Evolutionary conservation across 2,888 invertebrate species (phyloP).

Genomic region (Antheraea yamamai): DNA sequence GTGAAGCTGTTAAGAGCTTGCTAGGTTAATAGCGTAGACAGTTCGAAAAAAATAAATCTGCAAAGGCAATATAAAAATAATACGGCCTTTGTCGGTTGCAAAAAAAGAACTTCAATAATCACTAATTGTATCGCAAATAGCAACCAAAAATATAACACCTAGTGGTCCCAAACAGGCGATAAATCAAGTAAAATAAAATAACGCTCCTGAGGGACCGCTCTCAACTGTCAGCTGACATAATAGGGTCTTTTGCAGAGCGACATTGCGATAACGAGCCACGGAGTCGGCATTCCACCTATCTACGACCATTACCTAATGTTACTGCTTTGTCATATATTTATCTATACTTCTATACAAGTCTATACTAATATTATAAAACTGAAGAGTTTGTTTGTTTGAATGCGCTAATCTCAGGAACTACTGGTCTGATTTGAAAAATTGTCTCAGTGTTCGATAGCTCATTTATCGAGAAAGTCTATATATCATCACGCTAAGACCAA

Average conservation of each 20-base stretch:
- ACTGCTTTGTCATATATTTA: not conserved
- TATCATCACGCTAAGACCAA: too few relatives aligned
- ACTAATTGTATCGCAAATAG: slow-evolving; percentile 49
- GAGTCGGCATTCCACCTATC: slow-evolving; percentile 10
- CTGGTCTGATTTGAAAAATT: too few relatives aligned
- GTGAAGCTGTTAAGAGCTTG: too few relatives aligned
- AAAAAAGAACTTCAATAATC: slow-evolving; percentile 30
- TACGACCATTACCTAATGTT: slow-evolving; percentile 18
- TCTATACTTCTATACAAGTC: not conserved
- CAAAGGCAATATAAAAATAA: not conserved
- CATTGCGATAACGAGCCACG: slow-evolving; percentile 49
- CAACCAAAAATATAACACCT: slow-evolving; percentile 51
- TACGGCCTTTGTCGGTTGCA: not conserved
- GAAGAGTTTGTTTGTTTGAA: too few relatives aligned
- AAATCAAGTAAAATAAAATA: slow-evolving; percentile 74
- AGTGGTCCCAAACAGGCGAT: slow-evolving; percentile 54
- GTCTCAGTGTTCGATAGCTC: too few relatives aligned
- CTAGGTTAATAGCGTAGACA: too few relatives aligned
- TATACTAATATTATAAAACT: too few relatives aligned
- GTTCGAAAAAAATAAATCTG: too few relatives aligned
- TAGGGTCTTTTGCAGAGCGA: slow-evolving; percentile 59
- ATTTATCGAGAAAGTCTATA: too few relatives aligned
- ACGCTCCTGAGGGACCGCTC: slow-evolving; percentile 58
- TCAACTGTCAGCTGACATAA: slow-evolving; percentile 65
- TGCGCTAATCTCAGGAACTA: too few relatives aligned